Percentiles rank a stretch among this genome's conserved stretches.
Conservation (phyloP, 2,888 invertebrate species). For the Penaeus monodon region DNA sequence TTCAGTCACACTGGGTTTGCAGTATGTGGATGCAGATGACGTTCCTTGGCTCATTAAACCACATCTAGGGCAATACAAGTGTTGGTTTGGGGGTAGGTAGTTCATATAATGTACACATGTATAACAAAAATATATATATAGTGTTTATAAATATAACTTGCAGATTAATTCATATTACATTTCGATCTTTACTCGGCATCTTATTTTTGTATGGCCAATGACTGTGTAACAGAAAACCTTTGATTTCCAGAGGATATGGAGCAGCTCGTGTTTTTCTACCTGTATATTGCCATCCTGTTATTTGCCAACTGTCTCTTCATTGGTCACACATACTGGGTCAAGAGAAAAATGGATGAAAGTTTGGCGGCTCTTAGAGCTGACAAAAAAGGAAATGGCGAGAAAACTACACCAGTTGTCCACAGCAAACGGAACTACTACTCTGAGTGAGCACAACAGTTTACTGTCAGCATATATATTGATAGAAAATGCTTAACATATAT, state of each 20-base stretch:
- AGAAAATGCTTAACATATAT: no score
- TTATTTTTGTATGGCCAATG: neutral
- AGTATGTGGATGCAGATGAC: conserved; percentile 22
- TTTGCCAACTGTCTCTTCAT: conserved; percentile 1
- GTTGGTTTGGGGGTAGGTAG: conserved; percentile 33
- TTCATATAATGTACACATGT: neutral
- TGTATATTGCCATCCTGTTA: conserved; percentile 32
- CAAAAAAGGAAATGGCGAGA: neutral
- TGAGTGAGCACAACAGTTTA: conserved; percentile 13
- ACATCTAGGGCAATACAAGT: neutral
- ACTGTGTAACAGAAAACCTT: no score
- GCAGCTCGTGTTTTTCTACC: conserved; percentile 35
- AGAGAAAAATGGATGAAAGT: no score
- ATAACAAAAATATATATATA: no score
- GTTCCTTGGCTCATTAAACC: conserved; percentile 31
- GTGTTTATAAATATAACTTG: no score
- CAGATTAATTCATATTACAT: no score
- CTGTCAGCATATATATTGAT: no score
- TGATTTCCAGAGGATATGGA: conserved; percentile 13
- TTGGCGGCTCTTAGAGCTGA: no score
- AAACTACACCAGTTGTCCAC: neutral
- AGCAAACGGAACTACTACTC: conserved; percentile 27
- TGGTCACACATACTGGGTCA: no score
- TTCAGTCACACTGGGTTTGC: conserved; percentile 27
- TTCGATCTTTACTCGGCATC: no score